Conservation (phyloP, 2,113 vertebrate genomes). For the Peromyscus californicus region DNA sequence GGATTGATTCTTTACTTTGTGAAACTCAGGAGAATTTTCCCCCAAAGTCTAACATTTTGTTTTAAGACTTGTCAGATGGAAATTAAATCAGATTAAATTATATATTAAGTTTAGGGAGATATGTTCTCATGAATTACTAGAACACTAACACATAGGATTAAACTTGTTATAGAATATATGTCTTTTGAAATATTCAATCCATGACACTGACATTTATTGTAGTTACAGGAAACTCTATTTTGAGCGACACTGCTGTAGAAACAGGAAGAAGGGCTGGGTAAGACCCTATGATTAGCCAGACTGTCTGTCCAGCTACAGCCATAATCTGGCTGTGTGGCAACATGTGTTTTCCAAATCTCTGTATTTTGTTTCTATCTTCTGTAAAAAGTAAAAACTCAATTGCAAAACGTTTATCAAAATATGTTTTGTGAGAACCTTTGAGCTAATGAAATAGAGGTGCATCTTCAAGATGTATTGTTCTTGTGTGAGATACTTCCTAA, state of each 20-base stretch:
- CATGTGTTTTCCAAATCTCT: background rate
- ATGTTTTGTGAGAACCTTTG: background rate
- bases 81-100: slow-evolving; percentile 17
- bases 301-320: background rate
- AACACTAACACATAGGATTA: background rate
- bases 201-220: background rate
- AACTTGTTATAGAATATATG: background rate
- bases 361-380: background rate
- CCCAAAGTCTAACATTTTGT: background rate
- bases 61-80: background rate
- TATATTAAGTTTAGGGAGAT: background rate
- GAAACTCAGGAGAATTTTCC: background rate
- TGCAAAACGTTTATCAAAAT: background rate
- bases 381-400: background rate
- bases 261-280: background rate
- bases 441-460: background rate
- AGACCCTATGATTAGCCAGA: background rate
- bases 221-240: background rate
- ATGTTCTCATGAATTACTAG: background rate
- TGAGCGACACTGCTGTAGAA: background rate
- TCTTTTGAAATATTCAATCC: background rate
- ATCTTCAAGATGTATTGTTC: background rate
- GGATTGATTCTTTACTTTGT: background rate
- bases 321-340: background rate
- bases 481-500: background rate